Evolutionary conservation across 2,888 invertebrate genomes (phyloP), one percentile per base, ranked within the genome.

Genomic region (Spodoptera picta): DNA sequence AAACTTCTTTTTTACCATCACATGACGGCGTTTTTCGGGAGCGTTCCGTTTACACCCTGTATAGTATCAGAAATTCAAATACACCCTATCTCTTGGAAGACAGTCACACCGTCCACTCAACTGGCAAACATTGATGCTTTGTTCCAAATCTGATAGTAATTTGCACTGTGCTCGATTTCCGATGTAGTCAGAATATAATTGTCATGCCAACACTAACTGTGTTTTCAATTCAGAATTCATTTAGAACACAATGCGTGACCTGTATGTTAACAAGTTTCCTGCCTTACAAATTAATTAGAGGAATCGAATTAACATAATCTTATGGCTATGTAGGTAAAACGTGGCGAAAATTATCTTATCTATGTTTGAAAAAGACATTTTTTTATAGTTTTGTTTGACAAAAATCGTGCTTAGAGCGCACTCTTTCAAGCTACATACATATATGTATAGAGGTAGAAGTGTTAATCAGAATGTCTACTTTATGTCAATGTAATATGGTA

Each of bases 161-260:
- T 67, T 51, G 23, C 62, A 73, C 46, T 44, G 47, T 69, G 76
- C 67, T 68, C 71, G 63, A 78, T 82, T 82, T 82, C 78, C 82
- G 79, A 77, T 82, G 81, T 80, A 69, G 79, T 81, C 84, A 85
- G 72, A 61, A 27, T 63, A 59, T 3, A 36, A 79, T 80, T 80
- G 77, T 74, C 79, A 80, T 73, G 75, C 80, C 63, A 46, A 52
- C 67, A 27, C 46, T 12, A 46, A 31, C 56, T 44, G 11, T 75
- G 74, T 64, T 66, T 61, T 66, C 47, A 44, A 57, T 55, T 56
- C 46, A 58, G 65, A 64, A 68, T 68, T 64, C 44, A 78, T 72
- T 75, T 66, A 60, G 73, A 65, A 66, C 27, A 19, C 42, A 23
- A 14, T 19, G 60, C 73, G 73, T 51, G 59, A 1, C 43, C 41